Percentiles rank a stretch among this genome's conserved stretches.
phyloP scores from a whole-genome alignment of 2,113 vertebrate genomes.

The Smithornis capensis region DNA sequence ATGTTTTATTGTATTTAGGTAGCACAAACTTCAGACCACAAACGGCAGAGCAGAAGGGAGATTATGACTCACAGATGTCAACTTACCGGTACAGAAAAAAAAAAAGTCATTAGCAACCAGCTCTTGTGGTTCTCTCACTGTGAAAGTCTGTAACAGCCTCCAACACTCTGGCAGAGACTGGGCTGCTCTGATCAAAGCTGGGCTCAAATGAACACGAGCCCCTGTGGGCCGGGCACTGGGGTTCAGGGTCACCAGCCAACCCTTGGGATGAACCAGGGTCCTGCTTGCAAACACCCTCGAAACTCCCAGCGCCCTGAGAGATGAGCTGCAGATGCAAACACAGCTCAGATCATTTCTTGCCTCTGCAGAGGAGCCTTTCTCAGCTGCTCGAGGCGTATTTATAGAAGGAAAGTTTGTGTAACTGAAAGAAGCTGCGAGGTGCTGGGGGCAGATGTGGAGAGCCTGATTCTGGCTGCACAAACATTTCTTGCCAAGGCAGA shows the following conservation, averaged over 20 bases:
- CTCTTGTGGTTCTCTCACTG: constrained; percentile 62
- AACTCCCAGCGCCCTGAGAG: accelerated
- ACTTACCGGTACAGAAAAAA: constrained; percentile 65
- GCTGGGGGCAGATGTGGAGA: background rate
- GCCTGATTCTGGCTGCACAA: background rate
- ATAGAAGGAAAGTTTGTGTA: background rate
- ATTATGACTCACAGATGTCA: constrained; percentile 76
- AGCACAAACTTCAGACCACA: constrained; percentile 72
- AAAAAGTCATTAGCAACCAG: constrained; percentile 52
- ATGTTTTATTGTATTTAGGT: constrained; percentile 45
- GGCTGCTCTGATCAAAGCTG: background rate
- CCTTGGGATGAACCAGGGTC: background rate
- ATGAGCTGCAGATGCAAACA: background rate
- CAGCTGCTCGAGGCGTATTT: background rate
- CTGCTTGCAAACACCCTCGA: background rate
- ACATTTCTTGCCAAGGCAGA: background rate
- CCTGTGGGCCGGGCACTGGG: accelerated
- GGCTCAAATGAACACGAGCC: background rate
- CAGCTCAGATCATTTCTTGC: background rate
- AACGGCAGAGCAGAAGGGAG: constrained; percentile 66
- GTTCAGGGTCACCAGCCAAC: background rate
- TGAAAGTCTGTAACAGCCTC: constrained; percentile 39
- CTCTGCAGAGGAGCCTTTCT: background rate
- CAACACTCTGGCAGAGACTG: background rate
- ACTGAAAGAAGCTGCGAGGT: background rate